A percentile compares a stretch with the other conserved stretches of the same genome.
Evolutionary conservation across 2,113 vertebrate genomes (phyloP).

Genomic region (Leptodactylus fuscus): DNA sequence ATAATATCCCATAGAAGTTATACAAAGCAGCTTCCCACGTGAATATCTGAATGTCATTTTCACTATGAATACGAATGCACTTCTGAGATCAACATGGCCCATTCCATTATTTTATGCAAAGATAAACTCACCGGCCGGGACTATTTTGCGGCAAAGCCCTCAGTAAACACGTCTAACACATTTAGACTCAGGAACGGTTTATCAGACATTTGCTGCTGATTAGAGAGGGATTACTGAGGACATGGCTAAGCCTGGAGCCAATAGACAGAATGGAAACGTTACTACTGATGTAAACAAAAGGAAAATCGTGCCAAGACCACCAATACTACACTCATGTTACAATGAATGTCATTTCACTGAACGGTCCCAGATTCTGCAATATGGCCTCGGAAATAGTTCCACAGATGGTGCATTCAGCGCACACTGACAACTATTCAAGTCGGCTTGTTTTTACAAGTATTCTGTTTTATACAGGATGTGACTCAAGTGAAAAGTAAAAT

Average conservation of each 20-base stretch:
- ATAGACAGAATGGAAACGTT: constrained; percentile 40
- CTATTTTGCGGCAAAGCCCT: constrained; percentile 18
- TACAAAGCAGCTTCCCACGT: constrained; percentile 5
- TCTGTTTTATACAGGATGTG: neutral
- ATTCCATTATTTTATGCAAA: neutral
- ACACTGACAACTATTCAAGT: too few relatives aligned
- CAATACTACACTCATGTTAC: constrained; percentile 39
- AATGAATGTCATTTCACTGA: neutral
- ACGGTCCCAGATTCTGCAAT: constrained; percentile 20
- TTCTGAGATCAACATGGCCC: neutral
- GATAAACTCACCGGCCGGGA: neutral
- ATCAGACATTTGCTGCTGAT: constrained; percentile 49
- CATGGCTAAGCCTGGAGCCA: constrained; percentile 31
- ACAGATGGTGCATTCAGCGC: constrained; percentile 16
- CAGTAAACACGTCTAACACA: constrained; percentile 40
- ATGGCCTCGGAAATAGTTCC: constrained; percentile 20
- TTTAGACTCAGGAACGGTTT: constrained; percentile 39
- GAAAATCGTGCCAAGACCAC: constrained; percentile 43
- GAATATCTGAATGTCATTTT: neutral
- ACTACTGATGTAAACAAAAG: constrained; percentile 27
- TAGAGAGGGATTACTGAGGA: constrained; percentile 38
- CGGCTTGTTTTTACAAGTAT: neutral
- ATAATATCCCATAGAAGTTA: constrained; percentile 13
- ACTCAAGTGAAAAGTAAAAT: neutral
- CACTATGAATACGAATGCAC: neutral